These are phyloP conservation scores for Erebia palarica DNA, from an alignment of 2,888 invertebrate species.

Conservation along the genomic window DNA sequence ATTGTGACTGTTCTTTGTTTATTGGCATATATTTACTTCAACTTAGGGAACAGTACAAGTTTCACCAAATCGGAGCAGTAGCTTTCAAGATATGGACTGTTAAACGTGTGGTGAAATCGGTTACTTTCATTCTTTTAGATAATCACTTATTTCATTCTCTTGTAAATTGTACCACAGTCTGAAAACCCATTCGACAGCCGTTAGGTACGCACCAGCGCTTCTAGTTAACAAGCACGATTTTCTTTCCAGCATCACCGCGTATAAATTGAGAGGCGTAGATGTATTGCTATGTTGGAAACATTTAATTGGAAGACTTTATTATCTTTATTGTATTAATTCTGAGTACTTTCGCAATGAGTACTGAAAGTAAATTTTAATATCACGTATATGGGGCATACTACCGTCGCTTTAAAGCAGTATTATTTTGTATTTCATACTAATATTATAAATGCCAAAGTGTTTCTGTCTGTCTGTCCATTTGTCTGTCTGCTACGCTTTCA, in stretches of 20 bases:
- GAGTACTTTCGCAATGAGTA: neutral
- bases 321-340: neutral
- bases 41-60: too few relatives aligned
- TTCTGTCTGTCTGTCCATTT: too few relatives aligned
- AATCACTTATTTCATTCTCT: neutral
- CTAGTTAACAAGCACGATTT: slow-evolving; percentile 70
- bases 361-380: neutral
- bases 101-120: neutral
- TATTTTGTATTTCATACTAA: too few relatives aligned
- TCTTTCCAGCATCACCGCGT: slow-evolving; percentile 51
- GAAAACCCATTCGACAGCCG: slow-evolving; percentile 57
- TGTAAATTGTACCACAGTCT: slow-evolving; percentile 41
- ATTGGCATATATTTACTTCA: too few relatives aligned
- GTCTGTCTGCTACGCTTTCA: too few relatives aligned
- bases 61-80: too few relatives aligned
- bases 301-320: slow-evolving; percentile 9
- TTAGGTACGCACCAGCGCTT: slow-evolving; percentile 63
- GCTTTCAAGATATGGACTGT: too few relatives aligned
- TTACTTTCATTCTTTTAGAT: neutral
- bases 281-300: slow-evolving; percentile 9
- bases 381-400: neutral
- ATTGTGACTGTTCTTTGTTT: too few relatives aligned
- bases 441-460: too few relatives aligned
- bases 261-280: slow-evolving; percentile 44
- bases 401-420: too few relatives aligned